These are phyloP conservation scores for Melanerpes aurifrons DNA, from an alignment of 2,113 vertebrate genomes.

Conservation along the genomic window DNA sequence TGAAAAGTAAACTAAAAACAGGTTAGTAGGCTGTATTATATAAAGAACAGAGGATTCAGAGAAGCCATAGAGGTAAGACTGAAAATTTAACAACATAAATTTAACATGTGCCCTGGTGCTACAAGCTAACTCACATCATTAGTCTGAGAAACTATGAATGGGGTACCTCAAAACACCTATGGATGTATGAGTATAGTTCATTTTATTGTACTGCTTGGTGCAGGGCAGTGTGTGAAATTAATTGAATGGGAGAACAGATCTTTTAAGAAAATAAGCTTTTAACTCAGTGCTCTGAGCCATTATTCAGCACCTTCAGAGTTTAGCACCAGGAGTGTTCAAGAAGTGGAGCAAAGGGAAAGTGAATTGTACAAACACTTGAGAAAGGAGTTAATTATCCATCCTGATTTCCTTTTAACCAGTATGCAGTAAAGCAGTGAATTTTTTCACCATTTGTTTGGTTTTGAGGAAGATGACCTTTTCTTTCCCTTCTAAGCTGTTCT, in stretches of 20 bases:
- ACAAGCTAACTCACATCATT: not conserved
- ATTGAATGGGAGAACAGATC: conserved; percentile 43
- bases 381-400: conserved; percentile 61
- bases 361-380: conserved; percentile 61
- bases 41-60: not conserved
- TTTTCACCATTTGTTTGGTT: not conserved
- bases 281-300: conserved; percentile 50
- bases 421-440: conserved; percentile 35
- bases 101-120: conserved; percentile 5
- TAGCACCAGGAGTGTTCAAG: conserved; percentile 35
- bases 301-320: conserved; percentile 48
- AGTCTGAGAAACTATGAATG: conserved; percentile 47
- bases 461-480: conserved; percentile 11
- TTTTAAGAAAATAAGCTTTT: conserved; percentile 64
- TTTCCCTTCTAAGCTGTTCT: not conserved
- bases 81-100: conserved; percentile 37
- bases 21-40: not conserved
- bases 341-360: conserved; percentile 52
- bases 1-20: conserved; percentile 39
- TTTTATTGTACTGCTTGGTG: conserved; percentile 54
- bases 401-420: conserved; percentile 63
- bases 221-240: conserved; percentile 20
- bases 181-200: conserved; percentile 44
- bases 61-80: not conserved
- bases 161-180: not conserved